phyloP scores from a whole-genome alignment of 23 tunicate species.

The Oikopleura vanhoeffeni region DNA sequence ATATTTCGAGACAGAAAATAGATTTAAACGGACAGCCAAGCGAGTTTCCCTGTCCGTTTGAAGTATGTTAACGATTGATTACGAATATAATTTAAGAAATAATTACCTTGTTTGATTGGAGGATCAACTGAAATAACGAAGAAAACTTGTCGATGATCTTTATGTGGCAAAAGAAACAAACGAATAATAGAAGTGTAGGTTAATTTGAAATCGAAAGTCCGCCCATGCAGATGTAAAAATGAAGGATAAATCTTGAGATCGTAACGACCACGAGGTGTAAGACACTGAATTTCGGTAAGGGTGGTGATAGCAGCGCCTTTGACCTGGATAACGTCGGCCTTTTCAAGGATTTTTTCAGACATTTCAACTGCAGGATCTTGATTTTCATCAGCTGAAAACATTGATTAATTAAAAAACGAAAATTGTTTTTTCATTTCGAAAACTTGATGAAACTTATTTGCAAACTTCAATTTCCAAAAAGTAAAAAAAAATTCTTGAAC shows the following conservation, averaged over 20 bases:
- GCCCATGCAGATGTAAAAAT: conserved; percentile 90
- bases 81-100: no score
- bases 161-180: conserved; percentile 69
- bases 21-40: no score
- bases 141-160: conserved; percentile 81
- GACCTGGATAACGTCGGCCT: conserved; percentile 79
- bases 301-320: conserved; percentile 78
- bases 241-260: conserved; percentile 84
- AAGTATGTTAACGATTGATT: no score
- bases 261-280: conserved; percentile 92
- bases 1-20: no score
- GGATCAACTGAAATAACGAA: conserved; percentile 79
- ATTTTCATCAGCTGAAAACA: background rate
- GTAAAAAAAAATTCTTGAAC: no score
- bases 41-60: no score
- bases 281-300: conserved; percentile 71
- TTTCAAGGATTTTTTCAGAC: conserved; percentile 29
- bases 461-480: no score
- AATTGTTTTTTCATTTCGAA: no score
- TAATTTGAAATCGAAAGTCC: conserved; percentile 84
- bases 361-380: background rate
- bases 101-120: conserved; percentile 87
- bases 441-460: no score
- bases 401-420: no score
- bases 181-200: conserved; percentile 82